phyloP scores from a whole-genome alignment of 2,797 vertebrate genomes.

The Pangasius macronema region DNA sequence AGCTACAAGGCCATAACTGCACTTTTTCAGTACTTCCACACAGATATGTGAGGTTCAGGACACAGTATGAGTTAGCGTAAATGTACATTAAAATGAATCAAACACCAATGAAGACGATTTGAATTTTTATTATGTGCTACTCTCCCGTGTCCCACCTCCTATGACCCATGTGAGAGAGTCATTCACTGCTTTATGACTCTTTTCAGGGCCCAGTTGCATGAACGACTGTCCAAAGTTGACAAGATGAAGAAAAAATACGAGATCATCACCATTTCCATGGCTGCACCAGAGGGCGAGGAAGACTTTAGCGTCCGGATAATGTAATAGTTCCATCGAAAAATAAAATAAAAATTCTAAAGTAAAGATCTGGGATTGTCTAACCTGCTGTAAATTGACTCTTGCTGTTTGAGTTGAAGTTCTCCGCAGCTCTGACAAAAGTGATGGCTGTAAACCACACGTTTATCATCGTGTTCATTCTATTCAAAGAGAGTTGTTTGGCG shows the following conservation, averaged over 20 bases:
- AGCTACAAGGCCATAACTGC: not conserved
- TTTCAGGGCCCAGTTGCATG: conserved; percentile 81
- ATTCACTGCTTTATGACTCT: conserved; percentile 21
- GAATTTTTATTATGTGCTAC: not conserved
- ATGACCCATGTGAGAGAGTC: not conserved
- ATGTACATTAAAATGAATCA: no score
- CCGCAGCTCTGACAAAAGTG: not conserved
- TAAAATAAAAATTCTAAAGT: no score
- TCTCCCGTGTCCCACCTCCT: not conserved
- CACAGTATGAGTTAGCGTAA: not conserved
- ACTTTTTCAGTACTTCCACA: not conserved
- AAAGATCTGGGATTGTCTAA: no score
- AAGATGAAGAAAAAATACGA: conserved; percentile 86
- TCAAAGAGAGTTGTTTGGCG: not conserved
- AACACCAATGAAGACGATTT: no score
- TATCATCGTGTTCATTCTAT: not conserved
- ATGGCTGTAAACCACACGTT: not conserved
- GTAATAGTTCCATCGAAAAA: no score
- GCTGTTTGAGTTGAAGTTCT: not conserved
- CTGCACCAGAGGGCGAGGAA: conserved; percentile 85
- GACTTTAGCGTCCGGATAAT: no score
- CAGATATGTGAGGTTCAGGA: not conserved
- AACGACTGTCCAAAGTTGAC: conserved; percentile 84
- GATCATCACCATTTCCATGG: conserved; percentile 79
- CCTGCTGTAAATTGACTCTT: not conserved